A percentile compares a stretch with the other conserved stretches of the same genome.
Conservation (phyloP, 2,113 vertebrate genomes). For the Puntigrus tetrazona region DNA sequence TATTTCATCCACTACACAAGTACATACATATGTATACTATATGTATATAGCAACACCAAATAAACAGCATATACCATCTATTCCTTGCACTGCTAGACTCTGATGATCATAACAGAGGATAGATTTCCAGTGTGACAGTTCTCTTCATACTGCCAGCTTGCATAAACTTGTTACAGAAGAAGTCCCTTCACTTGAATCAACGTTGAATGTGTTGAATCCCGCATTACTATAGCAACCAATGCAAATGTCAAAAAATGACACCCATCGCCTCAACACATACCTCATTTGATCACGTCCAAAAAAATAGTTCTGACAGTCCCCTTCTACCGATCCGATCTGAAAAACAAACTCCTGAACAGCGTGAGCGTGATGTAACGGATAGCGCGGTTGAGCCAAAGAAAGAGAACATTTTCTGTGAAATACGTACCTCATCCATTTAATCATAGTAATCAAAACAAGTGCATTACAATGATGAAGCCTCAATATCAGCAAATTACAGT, state of each 20-base stretch:
- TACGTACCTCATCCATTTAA: conserved; percentile 19
- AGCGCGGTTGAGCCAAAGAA: background rate
- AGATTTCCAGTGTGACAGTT: background rate
- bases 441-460: conserved; percentile 22
- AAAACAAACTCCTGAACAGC: background rate
- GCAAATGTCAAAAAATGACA: background rate
- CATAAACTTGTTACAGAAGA: background rate
- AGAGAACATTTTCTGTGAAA: background rate
- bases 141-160: background rate
- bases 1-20: background rate
- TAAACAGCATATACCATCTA: background rate
- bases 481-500: background rate
- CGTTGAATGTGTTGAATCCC: background rate
- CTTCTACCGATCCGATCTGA: background rate
- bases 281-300: background rate
- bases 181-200: background rate
- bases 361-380: background rate
- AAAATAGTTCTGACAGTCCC: background rate
- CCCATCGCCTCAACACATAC: background rate
- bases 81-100: background rate
- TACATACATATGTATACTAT: background rate
- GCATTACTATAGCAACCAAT: background rate
- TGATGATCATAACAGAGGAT: background rate
- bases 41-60: background rate
- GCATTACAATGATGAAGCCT: conserved; percentile 7